A percentile compares a stretch with the other conserved stretches of the same genome.
phyloP scores from a whole-genome alignment of 2,888 invertebrate genomes.

The Ophion ellenae region DNA sequence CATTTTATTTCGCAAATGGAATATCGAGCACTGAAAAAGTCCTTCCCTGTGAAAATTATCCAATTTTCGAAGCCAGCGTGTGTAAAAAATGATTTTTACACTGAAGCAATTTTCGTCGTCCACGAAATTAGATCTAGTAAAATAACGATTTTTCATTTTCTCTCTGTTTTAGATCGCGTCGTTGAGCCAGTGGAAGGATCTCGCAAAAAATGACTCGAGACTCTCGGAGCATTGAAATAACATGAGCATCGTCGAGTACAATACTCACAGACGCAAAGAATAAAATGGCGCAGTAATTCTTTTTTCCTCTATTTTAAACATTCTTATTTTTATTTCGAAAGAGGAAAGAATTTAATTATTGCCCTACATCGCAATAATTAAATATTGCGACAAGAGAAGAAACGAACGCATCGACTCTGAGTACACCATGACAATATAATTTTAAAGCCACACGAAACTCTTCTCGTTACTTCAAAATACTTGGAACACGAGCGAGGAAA shows the following conservation, averaged over 20 bases:
- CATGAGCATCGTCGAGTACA: conserved; percentile 34
- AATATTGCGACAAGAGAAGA: neutral
- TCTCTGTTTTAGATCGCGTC: conserved; percentile 45
- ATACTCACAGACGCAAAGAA: neutral
- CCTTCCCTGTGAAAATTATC: neutral
- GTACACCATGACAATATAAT: conserved; percentile 65
- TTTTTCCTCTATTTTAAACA: neutral
- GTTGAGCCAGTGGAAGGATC: neutral
- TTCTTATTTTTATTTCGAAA: conserved; percentile 23
- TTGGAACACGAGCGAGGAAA: conserved; percentile 1
- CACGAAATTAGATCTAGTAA: neutral
- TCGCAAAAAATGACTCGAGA: conserved; percentile 24
- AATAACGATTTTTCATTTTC: neutral
- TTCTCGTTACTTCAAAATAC: conserved; percentile 30
- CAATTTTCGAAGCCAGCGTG: neutral
- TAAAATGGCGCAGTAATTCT: conserved; percentile 25
- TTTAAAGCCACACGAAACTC: conserved; percentile 43
- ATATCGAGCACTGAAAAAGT: neutral
- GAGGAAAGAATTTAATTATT: conserved; percentile 27
- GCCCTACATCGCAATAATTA: conserved; percentile 28
- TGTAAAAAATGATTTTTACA: neutral
- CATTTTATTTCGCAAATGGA: neutral
- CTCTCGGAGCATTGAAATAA: conserved; percentile 42
- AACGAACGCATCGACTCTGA: conserved; percentile 12
- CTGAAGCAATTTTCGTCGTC: neutral